Percentiles rank a stretch among this genome's conserved stretches.
Conservation (phyloP, 2,113 vertebrate species). For the Gavialis gangeticus region DNA sequence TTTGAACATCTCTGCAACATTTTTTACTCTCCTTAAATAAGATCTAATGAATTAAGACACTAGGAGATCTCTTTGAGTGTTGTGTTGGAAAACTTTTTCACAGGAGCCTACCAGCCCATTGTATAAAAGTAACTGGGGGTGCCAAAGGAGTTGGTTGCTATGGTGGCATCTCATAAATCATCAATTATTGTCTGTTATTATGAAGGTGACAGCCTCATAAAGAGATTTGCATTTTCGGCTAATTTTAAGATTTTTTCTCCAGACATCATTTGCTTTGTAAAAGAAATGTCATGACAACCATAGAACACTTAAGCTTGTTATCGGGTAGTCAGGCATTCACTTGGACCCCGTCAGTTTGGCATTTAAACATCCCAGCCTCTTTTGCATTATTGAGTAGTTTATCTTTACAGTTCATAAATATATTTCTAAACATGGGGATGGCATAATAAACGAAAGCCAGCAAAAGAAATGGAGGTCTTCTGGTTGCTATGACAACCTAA, state of each 20-base stretch:
- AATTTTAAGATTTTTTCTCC: conserved; percentile 78
- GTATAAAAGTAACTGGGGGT: conserved; percentile 70
- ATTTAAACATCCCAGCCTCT: conserved; percentile 70
- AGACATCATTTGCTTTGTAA: conserved; percentile 82
- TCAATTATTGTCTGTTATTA: conserved; percentile 85
- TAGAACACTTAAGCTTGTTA: conserved; percentile 77
- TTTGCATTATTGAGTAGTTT: conserved; percentile 82
- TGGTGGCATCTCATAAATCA: conserved; percentile 86
- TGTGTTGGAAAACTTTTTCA: conserved; percentile 63
- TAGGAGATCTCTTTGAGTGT: conserved; percentile 20
- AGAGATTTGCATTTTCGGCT: conserved; percentile 82
- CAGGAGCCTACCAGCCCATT: conserved; percentile 39
- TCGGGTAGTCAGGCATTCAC: conserved; percentile 72
- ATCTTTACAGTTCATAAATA: conserved; percentile 81
- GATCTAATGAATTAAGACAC: neutral
- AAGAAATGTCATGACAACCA: conserved; percentile 81
- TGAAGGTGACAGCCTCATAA: conserved; percentile 82
- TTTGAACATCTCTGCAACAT: neutral
- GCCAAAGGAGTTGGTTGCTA: conserved; percentile 79
- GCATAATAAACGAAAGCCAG: conserved; percentile 62
- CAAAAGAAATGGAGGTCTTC: conserved; percentile 72
- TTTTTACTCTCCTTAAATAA: neutral
- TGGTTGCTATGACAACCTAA: conserved; percentile 84
- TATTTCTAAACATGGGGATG: conserved; percentile 74
- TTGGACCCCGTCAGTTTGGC: conserved; percentile 74